These are phyloP conservation scores for Halictus ligatus DNA, from an alignment of 2,888 invertebrate species.

Conservation along the genomic window DNA sequence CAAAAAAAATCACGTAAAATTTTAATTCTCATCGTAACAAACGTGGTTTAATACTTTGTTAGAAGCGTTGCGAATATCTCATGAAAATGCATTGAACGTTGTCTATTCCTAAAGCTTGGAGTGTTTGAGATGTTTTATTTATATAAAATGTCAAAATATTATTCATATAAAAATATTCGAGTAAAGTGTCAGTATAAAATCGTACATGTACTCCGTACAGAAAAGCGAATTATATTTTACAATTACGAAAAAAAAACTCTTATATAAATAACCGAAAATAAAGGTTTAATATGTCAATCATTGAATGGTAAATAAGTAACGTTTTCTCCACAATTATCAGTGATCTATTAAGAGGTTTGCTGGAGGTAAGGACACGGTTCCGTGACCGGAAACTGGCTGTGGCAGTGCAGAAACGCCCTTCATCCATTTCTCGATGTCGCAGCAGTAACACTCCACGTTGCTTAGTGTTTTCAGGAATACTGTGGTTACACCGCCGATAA, in stretches of 20 bases:
- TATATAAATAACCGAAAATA: conserved; percentile 16
- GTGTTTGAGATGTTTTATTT: not conserved
- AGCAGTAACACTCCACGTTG: conserved; percentile 89
- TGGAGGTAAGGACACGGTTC: conserved; percentile 85
- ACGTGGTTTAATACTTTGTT: not conserved
- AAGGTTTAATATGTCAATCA: conserved; percentile 15
- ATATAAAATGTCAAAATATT: not conserved
- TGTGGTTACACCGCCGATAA: conserved; percentile 89
- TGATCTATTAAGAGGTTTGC: conserved; percentile 73
- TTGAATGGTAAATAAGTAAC: not conserved
- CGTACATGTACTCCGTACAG: conserved; percentile 6
- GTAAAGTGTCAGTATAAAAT: conserved; percentile 20
- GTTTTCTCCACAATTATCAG: conserved; percentile 34
- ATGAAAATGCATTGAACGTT: no score
- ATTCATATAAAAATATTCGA: conserved; percentile 7
- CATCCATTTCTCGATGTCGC: conserved; percentile 86
- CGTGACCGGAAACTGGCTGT: conserved; percentile 87
- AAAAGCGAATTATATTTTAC: not conserved
- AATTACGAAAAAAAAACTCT: conserved; percentile 20
- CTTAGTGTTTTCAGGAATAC: conserved; percentile 88
- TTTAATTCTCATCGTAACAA: not conserved
- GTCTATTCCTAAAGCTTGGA: not conserved
- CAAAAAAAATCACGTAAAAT: not conserved
- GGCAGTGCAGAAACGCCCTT: conserved; percentile 88
- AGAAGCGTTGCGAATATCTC: not conserved